Conservation (phyloP, 2,113 vertebrate genomes). For the Eretmochelys imbricata region DNA sequence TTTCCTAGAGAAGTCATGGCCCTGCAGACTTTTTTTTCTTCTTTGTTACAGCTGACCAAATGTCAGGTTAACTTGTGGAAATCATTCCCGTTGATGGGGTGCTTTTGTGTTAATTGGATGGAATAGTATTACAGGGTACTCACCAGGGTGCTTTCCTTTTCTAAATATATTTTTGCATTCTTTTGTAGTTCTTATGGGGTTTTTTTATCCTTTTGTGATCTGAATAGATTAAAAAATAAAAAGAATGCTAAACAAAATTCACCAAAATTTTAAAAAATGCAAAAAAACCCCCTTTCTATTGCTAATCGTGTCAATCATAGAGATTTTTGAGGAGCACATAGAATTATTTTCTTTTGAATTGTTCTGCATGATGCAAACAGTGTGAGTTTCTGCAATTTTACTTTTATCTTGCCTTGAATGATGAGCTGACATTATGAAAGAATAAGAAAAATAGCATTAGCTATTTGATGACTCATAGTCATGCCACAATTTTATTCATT, state of each 20-base stretch:
- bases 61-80: not conserved
- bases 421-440: slow-evolving; percentile 27
- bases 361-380: not conserved
- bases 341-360: slow-evolving; percentile 37
- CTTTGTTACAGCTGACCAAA: not conserved
- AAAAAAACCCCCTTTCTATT: not conserved
- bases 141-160: not conserved
- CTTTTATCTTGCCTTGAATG: slow-evolving; percentile 32
- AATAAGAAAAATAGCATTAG: not conserved
- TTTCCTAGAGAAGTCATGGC: not conserved
- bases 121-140: not conserved
- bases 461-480: slow-evolving; percentile 6
- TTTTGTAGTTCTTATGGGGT: not conserved
- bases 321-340: not conserved
- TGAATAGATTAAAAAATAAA: not conserved
- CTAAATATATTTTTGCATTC: not conserved
- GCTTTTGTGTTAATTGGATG: not conserved
- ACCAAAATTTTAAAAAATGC: not conserved
- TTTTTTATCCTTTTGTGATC: not conserved
- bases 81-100: fast-evolving
- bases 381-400: not conserved
- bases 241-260: not conserved
- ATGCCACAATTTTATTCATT: not conserved
- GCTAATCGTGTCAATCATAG: slow-evolving; percentile 15
- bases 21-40: not conserved